Conservation (phyloP, 2,113 vertebrate genomes). For the Albula glossodonta region DNA sequence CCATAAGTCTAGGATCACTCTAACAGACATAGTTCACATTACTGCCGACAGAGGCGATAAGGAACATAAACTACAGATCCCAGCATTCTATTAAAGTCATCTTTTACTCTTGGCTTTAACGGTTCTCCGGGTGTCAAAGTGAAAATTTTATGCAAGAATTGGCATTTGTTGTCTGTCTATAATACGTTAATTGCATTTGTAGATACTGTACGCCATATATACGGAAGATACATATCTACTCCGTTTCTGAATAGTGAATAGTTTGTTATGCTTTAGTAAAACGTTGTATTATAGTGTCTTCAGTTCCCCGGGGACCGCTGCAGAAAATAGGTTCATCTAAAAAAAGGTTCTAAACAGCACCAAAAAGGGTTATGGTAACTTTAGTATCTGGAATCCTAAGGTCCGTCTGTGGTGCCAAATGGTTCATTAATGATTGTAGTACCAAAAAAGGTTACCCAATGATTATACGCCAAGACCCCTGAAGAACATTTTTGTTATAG, state of each 20-base stretch:
- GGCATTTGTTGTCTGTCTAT: neutral
- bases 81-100: neutral
- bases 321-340: too few species aligned
- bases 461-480: too few species aligned
- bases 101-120: neutral
- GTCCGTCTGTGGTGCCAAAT: too few species aligned
- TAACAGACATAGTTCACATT: neutral
- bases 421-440: too few species aligned
- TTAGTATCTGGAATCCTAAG: too few species aligned
- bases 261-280: too few species aligned
- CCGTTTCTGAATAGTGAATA: neutral
- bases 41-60: neutral
- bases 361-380: too few species aligned
- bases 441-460: too few species aligned
- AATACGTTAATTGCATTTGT: neutral
- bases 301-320: too few species aligned
- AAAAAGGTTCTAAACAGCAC: too few species aligned
- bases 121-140: neutral
- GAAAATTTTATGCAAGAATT: conserved; percentile 7
- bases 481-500: too few species aligned
- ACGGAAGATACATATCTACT: neutral
- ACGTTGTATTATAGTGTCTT: too few species aligned
- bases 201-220: neutral
- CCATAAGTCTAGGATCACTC: neutral
- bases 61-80: neutral